phyloP scores from a whole-genome alignment of 2,797 vertebrate genomes.

The Carapus acus region DNA sequence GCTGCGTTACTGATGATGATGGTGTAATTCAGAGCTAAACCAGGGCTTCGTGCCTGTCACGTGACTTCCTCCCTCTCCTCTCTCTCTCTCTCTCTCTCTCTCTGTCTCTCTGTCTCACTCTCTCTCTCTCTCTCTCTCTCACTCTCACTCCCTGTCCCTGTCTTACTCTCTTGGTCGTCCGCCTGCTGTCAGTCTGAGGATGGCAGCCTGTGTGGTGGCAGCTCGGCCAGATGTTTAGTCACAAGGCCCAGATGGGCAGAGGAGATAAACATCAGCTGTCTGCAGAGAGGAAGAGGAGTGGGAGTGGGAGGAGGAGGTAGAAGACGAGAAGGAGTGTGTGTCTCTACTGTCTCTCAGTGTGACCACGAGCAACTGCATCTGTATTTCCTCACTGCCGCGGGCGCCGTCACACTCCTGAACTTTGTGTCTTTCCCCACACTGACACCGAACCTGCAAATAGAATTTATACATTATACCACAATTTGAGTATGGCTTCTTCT shows the following conservation, averaged over 20 bases:
- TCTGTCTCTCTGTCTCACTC: constrained; percentile 14
- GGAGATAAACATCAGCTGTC: constrained; percentile 66
- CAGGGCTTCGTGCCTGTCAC: constrained; percentile 19
- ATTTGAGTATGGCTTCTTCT: constrained; percentile 6
- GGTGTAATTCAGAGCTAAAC: constrained; percentile 24
- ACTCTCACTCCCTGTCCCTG: no score
- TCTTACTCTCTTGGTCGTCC: constrained; percentile 17
- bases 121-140: no score
- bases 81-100: no score
- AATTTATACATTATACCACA: constrained; percentile 2
- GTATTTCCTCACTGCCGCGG: constrained; percentile 30
- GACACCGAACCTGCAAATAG: constrained; percentile 8
- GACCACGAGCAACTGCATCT: constrained; percentile 34
- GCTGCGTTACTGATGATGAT: constrained; percentile 34
- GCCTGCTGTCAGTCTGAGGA: constrained; percentile 43
- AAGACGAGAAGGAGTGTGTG: constrained; percentile 39
- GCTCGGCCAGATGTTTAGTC: constrained; percentile 65
- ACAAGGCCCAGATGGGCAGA: constrained; percentile 61
- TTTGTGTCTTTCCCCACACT: constrained; percentile 18
- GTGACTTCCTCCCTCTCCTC: no score
- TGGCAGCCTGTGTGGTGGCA: constrained; percentile 43
- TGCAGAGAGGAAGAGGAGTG: constrained; percentile 38
- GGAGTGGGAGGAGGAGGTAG: constrained; percentile 18
- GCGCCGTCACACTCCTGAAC: constrained; percentile 19
- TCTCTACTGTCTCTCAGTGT: constrained; percentile 33